Evolutionary conservation across 2,797 vertebrate species (phyloP).

Genomic region (Falco naumanni): DNA sequence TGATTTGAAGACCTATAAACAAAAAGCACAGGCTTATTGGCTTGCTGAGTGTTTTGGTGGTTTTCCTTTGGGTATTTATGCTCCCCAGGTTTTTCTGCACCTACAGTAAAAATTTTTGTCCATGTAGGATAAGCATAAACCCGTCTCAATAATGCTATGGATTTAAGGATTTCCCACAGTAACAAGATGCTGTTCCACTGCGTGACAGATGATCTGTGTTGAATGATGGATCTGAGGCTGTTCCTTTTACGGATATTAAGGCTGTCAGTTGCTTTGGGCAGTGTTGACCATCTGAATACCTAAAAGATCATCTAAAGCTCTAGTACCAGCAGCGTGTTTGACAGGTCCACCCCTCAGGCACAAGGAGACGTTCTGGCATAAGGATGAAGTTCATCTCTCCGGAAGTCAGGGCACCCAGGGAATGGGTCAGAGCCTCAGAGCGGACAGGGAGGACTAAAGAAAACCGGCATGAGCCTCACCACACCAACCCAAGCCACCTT

Average conservation of each 20-base stretch:
- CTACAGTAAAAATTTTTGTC: not conserved
- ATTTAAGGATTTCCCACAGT: not conserved
- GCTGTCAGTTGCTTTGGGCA: not conserved
- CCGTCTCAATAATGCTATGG: not conserved
- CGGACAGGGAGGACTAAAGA: not conserved
- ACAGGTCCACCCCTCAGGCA: not conserved
- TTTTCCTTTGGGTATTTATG: not conserved
- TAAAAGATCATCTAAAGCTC: not conserved
- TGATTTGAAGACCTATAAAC: not conserved
- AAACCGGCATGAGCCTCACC: rapidly evolving
- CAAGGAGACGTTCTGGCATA: not conserved
- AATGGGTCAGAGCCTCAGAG: not conserved
- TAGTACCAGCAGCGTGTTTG: rapidly evolving
- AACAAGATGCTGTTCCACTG: rapidly evolving
- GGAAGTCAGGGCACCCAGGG: not conserved
- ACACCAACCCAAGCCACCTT: rapidly evolving
- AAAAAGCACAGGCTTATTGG: not conserved
- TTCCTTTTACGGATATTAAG: not conserved
- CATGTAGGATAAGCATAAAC: not conserved
- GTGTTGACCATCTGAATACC: rapidly evolving
- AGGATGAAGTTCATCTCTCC: not conserved
- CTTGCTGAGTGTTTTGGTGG: not conserved
- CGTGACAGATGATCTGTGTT: not conserved
- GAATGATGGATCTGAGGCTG: not conserved
- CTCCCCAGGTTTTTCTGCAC: not conserved